A percentile compares a stretch with the other conserved stretches of the same genome.
phyloP scores from a whole-genome alignment of 2,888 invertebrate species.

The Eupeodes latifasciatus region DNA sequence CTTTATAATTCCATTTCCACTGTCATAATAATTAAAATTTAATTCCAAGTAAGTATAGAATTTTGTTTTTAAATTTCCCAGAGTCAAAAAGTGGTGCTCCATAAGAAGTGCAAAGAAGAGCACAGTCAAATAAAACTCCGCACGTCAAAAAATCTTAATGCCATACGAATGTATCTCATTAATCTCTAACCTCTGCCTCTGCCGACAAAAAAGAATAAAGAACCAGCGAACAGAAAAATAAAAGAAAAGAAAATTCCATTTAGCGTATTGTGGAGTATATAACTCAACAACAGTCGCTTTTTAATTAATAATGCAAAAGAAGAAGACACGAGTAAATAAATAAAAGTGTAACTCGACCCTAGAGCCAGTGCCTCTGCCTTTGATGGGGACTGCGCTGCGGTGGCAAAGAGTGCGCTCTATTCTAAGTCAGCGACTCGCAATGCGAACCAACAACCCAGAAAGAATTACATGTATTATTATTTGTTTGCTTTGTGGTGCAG shows the following conservation, averaged over 20 bases:
- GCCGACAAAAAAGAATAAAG: conserved; percentile 6
- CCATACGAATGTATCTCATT: conserved; percentile 68
- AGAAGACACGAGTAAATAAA: conserved; percentile 35
- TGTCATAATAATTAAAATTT: conserved; percentile 68
- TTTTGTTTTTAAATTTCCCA: conserved; percentile 65
- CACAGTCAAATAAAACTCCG: conserved; percentile 6
- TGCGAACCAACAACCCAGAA: conserved; percentile 15
- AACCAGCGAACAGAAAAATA: conserved; percentile 15
- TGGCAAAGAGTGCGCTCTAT: background rate
- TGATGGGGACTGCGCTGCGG: background rate
- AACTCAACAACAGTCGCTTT: conserved; percentile 54
- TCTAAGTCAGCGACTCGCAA: conserved; percentile 24
- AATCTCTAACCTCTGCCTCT: conserved; percentile 70
- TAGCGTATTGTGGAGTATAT: conserved; percentile 3
- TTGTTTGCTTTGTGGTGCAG: conserved; percentile 23
- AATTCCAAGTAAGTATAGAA: conserved; percentile 59
- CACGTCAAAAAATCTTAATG: conserved; percentile 42
- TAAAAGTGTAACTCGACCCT: conserved; percentile 66
- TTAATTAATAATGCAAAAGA: conserved; percentile 73
- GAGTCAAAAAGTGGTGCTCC: conserved; percentile 1
- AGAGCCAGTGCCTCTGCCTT: conserved; percentile 3
- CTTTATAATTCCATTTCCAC: conserved; percentile 55
- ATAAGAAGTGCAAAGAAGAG: background rate
- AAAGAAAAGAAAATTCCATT: conserved; percentile 55
- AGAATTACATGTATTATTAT: conserved; percentile 10